Evolutionary conservation across 2,888 invertebrate species (phyloP).

Genomic region (Flabesymbios commensalis): DNA sequence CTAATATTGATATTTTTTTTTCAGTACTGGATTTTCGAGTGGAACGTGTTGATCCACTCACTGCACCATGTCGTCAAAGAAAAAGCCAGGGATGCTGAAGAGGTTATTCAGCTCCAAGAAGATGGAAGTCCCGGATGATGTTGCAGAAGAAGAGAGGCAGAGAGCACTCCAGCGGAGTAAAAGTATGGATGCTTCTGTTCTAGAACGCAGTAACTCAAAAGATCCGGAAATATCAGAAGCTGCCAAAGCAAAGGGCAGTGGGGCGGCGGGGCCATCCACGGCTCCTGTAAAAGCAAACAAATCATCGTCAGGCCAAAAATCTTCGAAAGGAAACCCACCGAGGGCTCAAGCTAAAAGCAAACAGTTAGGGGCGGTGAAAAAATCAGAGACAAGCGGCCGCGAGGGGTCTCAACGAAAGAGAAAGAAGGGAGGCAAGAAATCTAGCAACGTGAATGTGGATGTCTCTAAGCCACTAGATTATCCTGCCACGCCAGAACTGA

Average conservation of each 20-base stretch:
- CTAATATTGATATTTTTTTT: too few species aligned
- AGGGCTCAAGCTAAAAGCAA: neutral
- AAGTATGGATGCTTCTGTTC: neutral
- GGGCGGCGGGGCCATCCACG: too few species aligned
- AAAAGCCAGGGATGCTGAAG: conserved; percentile 7
- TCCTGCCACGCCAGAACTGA: conserved; percentile 33
- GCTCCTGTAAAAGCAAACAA: too few species aligned
- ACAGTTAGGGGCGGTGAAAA: neutral
- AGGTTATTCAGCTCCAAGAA: conserved; percentile 6
- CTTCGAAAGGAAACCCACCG: neutral
- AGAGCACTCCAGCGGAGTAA: conserved; percentile 1
- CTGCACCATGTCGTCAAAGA: too few species aligned
- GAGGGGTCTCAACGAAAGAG: too few species aligned
- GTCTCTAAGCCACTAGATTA: conserved; percentile 26
- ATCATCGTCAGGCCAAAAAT: neutral
- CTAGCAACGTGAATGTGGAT: conserved; percentile 8
- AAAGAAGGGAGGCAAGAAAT: neutral
- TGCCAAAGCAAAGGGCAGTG: neutral
- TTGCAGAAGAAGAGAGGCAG: neutral
- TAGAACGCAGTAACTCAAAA: neutral
- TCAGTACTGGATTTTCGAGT: too few species aligned
- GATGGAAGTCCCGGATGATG: neutral
- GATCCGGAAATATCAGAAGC: neutral
- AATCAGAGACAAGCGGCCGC: neutral
- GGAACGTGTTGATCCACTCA: too few species aligned